Conservation (phyloP, 23 tunicate genomes). For the Ciona savignyi region DNA sequence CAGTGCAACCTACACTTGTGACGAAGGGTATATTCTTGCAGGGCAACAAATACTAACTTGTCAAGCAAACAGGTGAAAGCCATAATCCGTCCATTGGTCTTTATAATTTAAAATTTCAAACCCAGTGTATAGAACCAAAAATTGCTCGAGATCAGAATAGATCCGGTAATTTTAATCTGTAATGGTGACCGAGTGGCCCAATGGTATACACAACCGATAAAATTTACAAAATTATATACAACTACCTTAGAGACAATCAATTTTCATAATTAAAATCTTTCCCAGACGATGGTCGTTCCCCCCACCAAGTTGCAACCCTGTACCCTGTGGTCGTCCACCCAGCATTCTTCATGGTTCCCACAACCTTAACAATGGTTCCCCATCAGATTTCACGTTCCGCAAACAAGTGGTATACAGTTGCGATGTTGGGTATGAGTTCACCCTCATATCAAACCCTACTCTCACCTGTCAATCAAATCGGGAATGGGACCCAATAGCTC, state of each 20-base stretch:
- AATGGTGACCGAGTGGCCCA: no score
- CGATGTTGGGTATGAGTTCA: constrained; percentile 40
- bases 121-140: no score
- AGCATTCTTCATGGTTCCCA: constrained; percentile 29
- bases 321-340: constrained; percentile 37
- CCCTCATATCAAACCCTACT: not conserved
- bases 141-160: no score
- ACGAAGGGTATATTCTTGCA: constrained; percentile 32
- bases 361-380: not conserved
- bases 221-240: no score
- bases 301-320: constrained; percentile 25
- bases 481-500: constrained; percentile 42
- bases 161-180: no score
- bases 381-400: constrained; percentile 16
- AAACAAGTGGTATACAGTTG: constrained; percentile 39
- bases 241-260: no score
- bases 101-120: no score
- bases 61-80: constrained; percentile 34
- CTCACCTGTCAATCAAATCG: constrained; percentile 32
- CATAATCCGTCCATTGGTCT: no score
- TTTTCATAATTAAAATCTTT: no score
- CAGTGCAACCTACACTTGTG: constrained; percentile 27
- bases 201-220: no score
- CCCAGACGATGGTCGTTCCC: not conserved
- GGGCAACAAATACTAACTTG: constrained; percentile 22